These are phyloP conservation scores for Ennomos quercinarius DNA, from an alignment of 2,888 invertebrate genomes.

Conservation along the genomic window DNA sequence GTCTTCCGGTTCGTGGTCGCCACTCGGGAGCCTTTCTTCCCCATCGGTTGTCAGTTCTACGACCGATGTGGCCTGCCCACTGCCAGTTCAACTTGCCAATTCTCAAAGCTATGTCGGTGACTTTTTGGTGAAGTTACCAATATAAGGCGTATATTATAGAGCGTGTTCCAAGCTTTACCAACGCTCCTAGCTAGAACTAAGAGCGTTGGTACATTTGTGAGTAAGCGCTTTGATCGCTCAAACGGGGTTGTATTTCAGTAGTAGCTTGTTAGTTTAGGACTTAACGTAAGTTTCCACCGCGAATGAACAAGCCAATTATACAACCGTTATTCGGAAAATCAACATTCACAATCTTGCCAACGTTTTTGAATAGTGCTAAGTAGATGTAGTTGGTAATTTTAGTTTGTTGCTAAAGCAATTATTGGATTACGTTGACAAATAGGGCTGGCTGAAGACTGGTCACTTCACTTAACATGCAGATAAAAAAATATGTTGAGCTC, in stretches of 20 bases:
- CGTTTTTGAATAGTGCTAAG: constrained; percentile 12
- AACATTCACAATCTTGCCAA: constrained; percentile 20
- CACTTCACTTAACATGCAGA: too few species aligned
- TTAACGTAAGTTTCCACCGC: constrained; percentile 18
- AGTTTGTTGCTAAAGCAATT: neutral
- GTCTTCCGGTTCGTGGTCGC: too few species aligned
- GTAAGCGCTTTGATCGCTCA: constrained; percentile 20
- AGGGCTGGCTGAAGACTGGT: too few species aligned
- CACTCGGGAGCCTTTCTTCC: too few species aligned
- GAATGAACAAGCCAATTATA: constrained; percentile 29
- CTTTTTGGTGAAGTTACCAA: too few species aligned
- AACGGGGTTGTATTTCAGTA: constrained; percentile 21
- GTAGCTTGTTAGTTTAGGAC: constrained; percentile 31
- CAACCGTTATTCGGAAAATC: constrained; percentile 27
- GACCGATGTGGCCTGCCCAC: too few species aligned
- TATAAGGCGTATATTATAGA: neutral
- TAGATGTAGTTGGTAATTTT: neutral
- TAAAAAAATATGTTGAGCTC: too few species aligned
- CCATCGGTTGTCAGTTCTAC: too few species aligned
- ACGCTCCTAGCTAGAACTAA: constrained; percentile 8
- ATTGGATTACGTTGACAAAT: neutral
- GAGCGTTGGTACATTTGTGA: constrained; percentile 8
- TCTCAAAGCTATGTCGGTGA: too few species aligned
- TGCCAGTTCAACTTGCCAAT: too few species aligned
- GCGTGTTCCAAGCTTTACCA: neutral